A percentile compares a stretch with the other conserved stretches of the same genome.
These are phyloP conservation scores for Drosophila yooni DNA, from an alignment of 2,888 invertebrate species.

Conservation along the genomic window DNA sequence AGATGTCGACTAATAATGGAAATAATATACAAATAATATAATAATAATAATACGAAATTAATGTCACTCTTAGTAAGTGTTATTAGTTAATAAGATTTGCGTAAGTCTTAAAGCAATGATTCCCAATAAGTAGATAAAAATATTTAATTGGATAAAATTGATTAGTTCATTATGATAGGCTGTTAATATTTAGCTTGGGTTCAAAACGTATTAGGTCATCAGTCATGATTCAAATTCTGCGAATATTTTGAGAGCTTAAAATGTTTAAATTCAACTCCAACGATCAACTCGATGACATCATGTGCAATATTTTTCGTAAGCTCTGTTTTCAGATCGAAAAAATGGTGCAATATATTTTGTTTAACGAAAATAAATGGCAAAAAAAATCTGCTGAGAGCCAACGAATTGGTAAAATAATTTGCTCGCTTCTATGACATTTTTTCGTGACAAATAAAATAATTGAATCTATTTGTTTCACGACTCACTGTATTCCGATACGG, in stretches of 20 bases:
- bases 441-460: neutral
- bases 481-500: neutral
- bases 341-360: neutral
- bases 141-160: neutral
- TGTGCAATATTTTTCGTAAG: conserved; percentile 4
- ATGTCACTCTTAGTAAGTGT: too few relatives aligned
- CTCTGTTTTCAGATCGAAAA: neutral
- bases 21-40: neutral
- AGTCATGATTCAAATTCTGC: neutral
- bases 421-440: neutral
- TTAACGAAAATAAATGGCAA: neutral
- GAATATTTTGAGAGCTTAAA: neutral
- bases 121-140: neutral
- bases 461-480: neutral
- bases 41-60: neutral
- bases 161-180: neutral
- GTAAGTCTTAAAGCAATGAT: neutral
- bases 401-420: neutral
- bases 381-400: neutral
- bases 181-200: neutral
- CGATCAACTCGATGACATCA: conserved; percentile 30
- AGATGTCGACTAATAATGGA: neutral
- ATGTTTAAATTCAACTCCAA: neutral
- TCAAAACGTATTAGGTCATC: neutral
- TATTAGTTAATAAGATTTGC: too few relatives aligned